Percentiles rank a stretch among this genome's conserved stretches.
phyloP scores from a whole-genome alignment of 2,113 vertebrate species.

The Eptesicus fuscus region DNA sequence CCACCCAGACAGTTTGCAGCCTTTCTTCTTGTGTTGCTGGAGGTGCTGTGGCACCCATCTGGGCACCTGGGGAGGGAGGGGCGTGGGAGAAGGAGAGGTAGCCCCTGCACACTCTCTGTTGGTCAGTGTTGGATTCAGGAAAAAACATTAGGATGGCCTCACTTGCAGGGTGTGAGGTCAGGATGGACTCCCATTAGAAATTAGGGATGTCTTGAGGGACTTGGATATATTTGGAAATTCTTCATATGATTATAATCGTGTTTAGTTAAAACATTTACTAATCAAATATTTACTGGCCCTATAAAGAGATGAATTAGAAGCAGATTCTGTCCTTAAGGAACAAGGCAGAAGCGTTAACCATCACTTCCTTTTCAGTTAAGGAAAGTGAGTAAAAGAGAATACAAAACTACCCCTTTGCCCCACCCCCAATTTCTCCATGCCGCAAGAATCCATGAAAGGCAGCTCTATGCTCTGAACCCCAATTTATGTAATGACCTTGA shows the following conservation, averaged over 20 bases:
- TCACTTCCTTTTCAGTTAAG: neutral
- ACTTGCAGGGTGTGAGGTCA: neutral
- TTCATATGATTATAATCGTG: neutral
- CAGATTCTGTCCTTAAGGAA: neutral
- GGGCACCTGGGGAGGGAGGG: neutral
- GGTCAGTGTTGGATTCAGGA: neutral
- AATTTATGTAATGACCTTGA: neutral
- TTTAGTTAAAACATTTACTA: neutral
- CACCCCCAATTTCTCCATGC: neutral
- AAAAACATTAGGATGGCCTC: neutral
- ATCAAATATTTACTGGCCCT: neutral
- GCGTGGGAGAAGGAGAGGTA: neutral
- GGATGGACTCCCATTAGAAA: neutral
- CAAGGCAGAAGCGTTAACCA: neutral
- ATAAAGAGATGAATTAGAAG: neutral
- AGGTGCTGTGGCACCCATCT: slow-evolving; percentile 12
- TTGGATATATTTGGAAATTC: neutral
- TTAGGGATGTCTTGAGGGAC: neutral
- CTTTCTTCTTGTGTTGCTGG: neutral
- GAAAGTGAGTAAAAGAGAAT: neutral
- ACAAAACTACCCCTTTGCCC: neutral
- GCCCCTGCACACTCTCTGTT: rapidly evolving
- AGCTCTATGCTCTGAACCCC: neutral
- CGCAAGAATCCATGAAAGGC: neutral
- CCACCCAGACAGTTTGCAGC: slow-evolving; percentile 1